Evolutionary conservation across 2,797 vertebrate genomes (phyloP), one percentile per base, ranked within the genome.

Genomic region (Oreonectes daqikongensis): DNA sequence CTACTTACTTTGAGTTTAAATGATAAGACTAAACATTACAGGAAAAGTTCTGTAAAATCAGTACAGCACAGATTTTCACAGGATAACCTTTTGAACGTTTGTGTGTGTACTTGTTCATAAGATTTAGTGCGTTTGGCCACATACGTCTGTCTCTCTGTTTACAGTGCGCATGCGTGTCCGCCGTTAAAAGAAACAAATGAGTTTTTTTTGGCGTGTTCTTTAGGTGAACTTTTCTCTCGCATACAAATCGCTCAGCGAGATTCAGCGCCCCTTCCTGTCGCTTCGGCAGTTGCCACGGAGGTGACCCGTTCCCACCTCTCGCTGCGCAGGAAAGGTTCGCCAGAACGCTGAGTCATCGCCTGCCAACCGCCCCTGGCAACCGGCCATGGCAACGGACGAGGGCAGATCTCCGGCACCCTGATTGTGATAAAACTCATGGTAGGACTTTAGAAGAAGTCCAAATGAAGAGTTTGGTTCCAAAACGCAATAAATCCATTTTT

Each of bases 281-380:
- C 65, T 83, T 79, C 60, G 30, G 40, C 53, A 22, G 80, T 83
- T 72, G 63, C 52, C 75, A 79, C 79, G 69, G 82, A 18, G 59
- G 82, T 22, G 18, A 65, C 71, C 66, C 30, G 79, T 74, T 68
- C 61, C 48, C 79, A 50, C 24, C 71, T 68, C 83, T 64, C n/a
- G 20, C 83, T 78, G 79, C n/a, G 80, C 60, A 73, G 64, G 22
- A 85, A 87, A 85, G 81, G 83, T 84, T 81, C 38, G 77, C 86
- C 83, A 87, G 71, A 69, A 42, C 35, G 65, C 82, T 82, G 83
- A 82, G 72, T 86, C 85, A 81, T 81, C 42, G 14, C 71, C 70
- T 76, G 80, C 55, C 50, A 75, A 78, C 57, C 24, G 18, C 42
- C 80, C 73, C n/a, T 76, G 80, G 63, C 50, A 75, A 78, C 57